These are phyloP conservation scores for Campoletis raptor DNA, from an alignment of 2,888 invertebrate species.

Conservation along the genomic window DNA sequence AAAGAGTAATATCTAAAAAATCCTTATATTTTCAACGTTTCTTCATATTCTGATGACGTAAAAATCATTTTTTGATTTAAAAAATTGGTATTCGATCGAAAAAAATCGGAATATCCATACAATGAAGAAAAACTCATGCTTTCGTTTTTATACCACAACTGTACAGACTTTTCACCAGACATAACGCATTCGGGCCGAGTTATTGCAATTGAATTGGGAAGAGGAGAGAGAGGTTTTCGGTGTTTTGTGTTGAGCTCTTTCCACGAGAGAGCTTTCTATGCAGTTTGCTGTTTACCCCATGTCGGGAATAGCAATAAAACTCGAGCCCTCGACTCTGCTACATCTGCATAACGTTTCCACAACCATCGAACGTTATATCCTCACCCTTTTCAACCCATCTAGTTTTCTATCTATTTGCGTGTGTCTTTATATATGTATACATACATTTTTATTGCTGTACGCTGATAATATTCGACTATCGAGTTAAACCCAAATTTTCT, in stretches of 20 bases:
- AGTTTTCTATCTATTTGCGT: neutral
- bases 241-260: conserved; percentile 35
- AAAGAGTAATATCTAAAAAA: no score
- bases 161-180: neutral
- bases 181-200: conserved; percentile 7
- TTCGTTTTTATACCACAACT: neutral
- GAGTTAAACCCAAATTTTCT: conserved; percentile 49
- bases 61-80: neutral
- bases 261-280: conserved; percentile 47
- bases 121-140: neutral
- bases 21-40: no score
- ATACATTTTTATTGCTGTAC: conserved; percentile 6
- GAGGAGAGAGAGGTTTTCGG: conserved; percentile 1
- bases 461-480: conserved; percentile 37
- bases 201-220: conserved; percentile 54
- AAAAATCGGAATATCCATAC: neutral
- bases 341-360: conserved; percentile 65
- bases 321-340: conserved; percentile 24
- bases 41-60: neutral
- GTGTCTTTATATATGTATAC: neutral
- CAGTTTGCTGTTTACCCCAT: conserved; percentile 59
- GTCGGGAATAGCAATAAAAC: conserved; percentile 41
- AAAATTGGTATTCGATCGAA: neutral
- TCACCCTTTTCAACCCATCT: conserved; percentile 16
- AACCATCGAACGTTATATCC: conserved; percentile 40